A percentile compares a stretch with the other conserved stretches of the same genome.
Conservation (phyloP, 2,888 invertebrate genomes). For the Papilio protenor region DNA sequence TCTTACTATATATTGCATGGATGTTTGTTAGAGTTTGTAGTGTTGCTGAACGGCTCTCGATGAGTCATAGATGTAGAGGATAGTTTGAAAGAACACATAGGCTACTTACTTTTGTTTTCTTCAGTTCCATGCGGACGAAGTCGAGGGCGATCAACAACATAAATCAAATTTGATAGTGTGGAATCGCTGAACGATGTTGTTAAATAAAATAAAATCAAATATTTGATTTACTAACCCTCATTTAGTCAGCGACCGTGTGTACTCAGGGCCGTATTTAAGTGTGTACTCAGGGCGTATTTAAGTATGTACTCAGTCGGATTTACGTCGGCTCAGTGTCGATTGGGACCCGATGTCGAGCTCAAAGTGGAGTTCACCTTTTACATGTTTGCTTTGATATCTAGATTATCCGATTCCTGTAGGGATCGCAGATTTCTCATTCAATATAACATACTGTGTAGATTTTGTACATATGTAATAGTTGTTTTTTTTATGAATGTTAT, state of each 20-base stretch:
- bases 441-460: background rate
- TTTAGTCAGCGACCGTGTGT: constrained; percentile 1
- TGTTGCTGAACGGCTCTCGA: too few species aligned
- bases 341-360: background rate
- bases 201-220: background rate
- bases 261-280: background rate
- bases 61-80: too few species aligned
- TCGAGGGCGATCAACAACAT: too few species aligned
- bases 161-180: background rate
- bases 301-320: constrained; percentile 31
- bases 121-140: too few species aligned
- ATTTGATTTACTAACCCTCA: constrained; percentile 19
- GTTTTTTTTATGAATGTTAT: background rate
- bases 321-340: constrained; percentile 32
- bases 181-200: background rate
- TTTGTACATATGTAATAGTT: background rate
- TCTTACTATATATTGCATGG: too few species aligned
- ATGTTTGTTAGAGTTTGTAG: too few species aligned
- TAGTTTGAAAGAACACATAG: too few species aligned
- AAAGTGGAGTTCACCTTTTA: constrained; percentile 18
- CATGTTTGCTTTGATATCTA: constrained; percentile 30
- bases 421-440: background rate
- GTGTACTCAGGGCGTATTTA: background rate
- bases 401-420: constrained; percentile 4
- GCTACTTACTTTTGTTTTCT: too few species aligned